Evolutionary conservation across 2,888 invertebrate species (phyloP).

Genomic region (Torymus tubicola): DNA sequence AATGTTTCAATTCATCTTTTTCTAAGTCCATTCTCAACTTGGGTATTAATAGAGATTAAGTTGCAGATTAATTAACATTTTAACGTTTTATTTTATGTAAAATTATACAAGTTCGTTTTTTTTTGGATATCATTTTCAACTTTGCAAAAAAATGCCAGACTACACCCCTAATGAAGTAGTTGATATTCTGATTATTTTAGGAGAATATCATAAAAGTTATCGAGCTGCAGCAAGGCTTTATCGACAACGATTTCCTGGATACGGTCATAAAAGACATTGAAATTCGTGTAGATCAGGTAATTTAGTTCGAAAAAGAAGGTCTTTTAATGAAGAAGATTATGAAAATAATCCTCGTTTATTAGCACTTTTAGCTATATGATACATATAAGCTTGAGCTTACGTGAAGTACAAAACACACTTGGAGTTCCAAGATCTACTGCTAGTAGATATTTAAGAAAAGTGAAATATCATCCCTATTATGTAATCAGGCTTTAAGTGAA

Average conservation of each 20-base stretch:
- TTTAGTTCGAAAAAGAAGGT: background rate
- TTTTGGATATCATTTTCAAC: background rate
- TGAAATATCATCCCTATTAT: no score
- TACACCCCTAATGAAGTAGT: slow-evolving; percentile 1
- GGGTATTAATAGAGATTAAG: slow-evolving; percentile 6
- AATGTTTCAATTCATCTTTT: slow-evolving; percentile 4
- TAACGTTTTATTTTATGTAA: background rate
- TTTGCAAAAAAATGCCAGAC: background rate
- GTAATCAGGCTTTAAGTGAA: no score
- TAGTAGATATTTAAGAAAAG: no score
- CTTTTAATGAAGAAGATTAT: no score
- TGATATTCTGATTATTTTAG: slow-evolving; percentile 43
- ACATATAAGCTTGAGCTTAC: no score
- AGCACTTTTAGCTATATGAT: no score
- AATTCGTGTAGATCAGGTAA: background rate
- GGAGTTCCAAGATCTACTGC: no score
- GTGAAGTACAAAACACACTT: no score
- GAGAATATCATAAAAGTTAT: slow-evolving; percentile 39
- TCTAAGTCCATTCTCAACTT: background rate
- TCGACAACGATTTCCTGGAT: slow-evolving; percentile 19
- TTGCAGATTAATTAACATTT: slow-evolving; percentile 2
- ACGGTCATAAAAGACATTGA: background rate
- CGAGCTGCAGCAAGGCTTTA: slow-evolving; percentile 40
- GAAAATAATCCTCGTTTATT: no score
- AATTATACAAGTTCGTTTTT: slow-evolving; percentile 1